Percentiles rank a stretch among this genome's conserved stretches.
Conservation (phyloP, 1,140 invertebrate genomes). For the Heliconius himera region DNA sequence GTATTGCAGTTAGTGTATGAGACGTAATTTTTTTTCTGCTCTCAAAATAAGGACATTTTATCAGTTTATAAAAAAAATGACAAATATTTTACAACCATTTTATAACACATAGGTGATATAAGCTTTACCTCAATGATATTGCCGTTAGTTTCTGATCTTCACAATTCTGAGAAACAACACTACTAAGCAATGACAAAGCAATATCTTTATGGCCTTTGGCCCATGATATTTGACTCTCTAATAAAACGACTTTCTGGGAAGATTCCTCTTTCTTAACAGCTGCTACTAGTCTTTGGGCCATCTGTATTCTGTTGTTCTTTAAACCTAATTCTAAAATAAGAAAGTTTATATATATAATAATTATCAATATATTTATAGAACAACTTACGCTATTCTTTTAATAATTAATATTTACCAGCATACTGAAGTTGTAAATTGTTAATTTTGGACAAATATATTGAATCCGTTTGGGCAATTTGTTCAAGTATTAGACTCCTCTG, state of each 20-base stretch:
- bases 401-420: conserved; percentile 65
- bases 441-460: conserved; percentile 65
- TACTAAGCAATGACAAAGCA: conserved; percentile 61
- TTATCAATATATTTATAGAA: too few species aligned
- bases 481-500: conserved; percentile 86
- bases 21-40: too few species aligned
- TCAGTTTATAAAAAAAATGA: too few species aligned
- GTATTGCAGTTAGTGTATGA: too few species aligned
- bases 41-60: too few species aligned
- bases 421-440: conserved; percentile 80
- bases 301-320: conserved; percentile 62
- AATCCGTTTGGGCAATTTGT: conserved; percentile 64
- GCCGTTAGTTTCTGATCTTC: conserved; percentile 50
- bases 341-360: neutral
- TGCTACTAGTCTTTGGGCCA: conserved; percentile 64
- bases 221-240: conserved; percentile 72
- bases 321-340: conserved; percentile 61
- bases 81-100: too few species aligned
- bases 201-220: conserved; percentile 72
- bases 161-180: conserved; percentile 47
- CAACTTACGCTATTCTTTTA: neutral
- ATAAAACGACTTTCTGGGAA: conserved; percentile 52
- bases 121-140: conserved; percentile 57
- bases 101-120: too few species aligned
- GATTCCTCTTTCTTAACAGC: conserved; percentile 53